Percentiles rank a stretch among this genome's conserved stretches.
phyloP scores from a whole-genome alignment of 2,797 vertebrate species.

The Podargus strigoides region DNA sequence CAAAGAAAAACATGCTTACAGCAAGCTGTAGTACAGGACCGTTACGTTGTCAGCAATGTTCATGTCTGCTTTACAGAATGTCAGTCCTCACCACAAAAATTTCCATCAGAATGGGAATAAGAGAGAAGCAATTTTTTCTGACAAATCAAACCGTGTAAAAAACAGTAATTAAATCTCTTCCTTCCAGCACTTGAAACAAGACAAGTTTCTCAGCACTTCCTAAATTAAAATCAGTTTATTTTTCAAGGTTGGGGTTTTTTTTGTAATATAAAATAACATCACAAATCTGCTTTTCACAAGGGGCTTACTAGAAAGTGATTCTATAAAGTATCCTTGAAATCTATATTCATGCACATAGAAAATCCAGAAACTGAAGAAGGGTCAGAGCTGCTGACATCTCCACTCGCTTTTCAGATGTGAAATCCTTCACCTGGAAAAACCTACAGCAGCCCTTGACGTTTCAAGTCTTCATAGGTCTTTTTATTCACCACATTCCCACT shows the following conservation, averaged over 20 bases:
- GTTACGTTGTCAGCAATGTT: neutral
- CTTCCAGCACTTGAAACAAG: neutral
- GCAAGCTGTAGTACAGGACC: neutral
- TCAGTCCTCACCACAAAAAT: neutral
- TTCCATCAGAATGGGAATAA: neutral
- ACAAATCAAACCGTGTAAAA: neutral
- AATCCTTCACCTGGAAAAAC: neutral
- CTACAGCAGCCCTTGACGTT: slow-evolving; percentile 93
- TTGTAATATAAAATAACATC: slow-evolving; percentile 68
- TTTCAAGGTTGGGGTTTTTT: slow-evolving; percentile 18
- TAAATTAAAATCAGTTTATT: slow-evolving; percentile 64
- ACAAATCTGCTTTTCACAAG: slow-evolving; percentile 42
- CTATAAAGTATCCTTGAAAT: slow-evolving; percentile 54
- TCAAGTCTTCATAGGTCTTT: slow-evolving; percentile 97
- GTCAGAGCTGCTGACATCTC: neutral
- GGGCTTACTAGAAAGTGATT: slow-evolving; percentile 12
- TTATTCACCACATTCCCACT: slow-evolving; percentile 98
- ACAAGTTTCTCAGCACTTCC: neutral
- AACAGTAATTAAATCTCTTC: neutral
- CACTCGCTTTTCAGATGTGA: neutral
- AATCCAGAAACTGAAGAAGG: neutral
- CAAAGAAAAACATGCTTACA: neutral
- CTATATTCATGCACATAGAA: slow-evolving; percentile 56
- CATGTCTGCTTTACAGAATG: neutral
- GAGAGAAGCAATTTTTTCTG: neutral